Evolutionary conservation across 1,140 invertebrate species (phyloP).

Genomic region (Cyrtorhinus lividipennis): DNA sequence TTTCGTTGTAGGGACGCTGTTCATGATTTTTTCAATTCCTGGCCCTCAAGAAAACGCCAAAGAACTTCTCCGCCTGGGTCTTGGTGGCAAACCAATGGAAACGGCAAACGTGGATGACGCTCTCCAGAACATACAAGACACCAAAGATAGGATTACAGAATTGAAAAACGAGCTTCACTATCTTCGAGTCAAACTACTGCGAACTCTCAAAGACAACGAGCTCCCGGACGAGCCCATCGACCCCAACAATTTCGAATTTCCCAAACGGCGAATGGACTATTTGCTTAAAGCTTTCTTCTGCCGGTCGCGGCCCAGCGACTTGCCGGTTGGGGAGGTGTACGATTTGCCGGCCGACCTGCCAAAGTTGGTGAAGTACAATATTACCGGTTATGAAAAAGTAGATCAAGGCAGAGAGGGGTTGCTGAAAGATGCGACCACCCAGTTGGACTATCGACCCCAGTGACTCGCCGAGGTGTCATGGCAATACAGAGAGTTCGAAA

Average conservation of each 20-base stretch:
- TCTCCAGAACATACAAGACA: slow-evolving; percentile 8
- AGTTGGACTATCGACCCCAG: background rate
- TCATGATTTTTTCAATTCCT: slow-evolving; percentile 7
- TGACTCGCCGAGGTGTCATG: too few relatives aligned
- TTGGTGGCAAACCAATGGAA: slow-evolving; percentile 11
- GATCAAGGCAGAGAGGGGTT: background rate
- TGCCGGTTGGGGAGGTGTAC: slow-evolving; percentile 1
- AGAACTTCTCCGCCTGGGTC: slow-evolving; percentile 3
- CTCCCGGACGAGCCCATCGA: slow-evolving; percentile 2
- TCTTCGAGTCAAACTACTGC: background rate
- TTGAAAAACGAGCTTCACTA: background rate
- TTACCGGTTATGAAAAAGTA: background rate
- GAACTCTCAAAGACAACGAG: slow-evolving; percentile 6
- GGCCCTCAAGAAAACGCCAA: slow-evolving; percentile 7
- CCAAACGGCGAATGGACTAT: slow-evolving; percentile 7
- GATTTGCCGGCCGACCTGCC: slow-evolving; percentile 1
- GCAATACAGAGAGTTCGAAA: too few relatives aligned
- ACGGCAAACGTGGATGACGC: background rate
- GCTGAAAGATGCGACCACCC: background rate
- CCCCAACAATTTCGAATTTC: background rate
- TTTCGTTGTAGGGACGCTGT: background rate
- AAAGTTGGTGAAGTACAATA: slow-evolving; percentile 2
- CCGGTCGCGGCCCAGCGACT: background rate
- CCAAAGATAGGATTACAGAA: slow-evolving; percentile 11
- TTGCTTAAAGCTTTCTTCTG: slow-evolving; percentile 9